Evolutionary conservation across 2,113 vertebrate genomes (phyloP).

Genomic region (Apeltes quadracus): DNA sequence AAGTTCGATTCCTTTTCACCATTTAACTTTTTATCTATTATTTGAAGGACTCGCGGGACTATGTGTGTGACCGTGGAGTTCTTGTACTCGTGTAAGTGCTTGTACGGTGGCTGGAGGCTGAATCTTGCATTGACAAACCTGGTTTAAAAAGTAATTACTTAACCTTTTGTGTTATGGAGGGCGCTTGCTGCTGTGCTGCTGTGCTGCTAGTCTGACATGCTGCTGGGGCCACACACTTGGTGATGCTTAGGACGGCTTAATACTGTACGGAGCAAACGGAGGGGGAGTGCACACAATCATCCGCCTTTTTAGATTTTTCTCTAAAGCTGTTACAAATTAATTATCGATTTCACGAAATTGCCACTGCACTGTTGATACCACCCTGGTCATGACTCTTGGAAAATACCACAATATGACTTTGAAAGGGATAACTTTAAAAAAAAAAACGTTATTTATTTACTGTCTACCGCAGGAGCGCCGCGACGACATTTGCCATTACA

Average conservation of each 20-base stretch:
- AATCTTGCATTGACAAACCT: no score
- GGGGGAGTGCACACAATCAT: not conserved
- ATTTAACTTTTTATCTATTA: not conserved
- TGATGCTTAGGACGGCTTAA: not conserved
- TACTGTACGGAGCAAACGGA: not conserved
- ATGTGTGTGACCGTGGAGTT: no score
- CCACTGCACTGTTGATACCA: not conserved
- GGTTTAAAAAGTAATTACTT: no score
- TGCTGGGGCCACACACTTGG: not conserved
- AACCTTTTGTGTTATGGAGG: not conserved
- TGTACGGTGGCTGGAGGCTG: no score
- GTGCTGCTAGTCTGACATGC: not conserved
- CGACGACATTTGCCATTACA: not conserved
- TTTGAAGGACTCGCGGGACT: not conserved
- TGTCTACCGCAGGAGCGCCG: not conserved
- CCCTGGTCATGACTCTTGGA: not conserved
- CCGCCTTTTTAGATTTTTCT: not conserved
- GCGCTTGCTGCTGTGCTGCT: not conserved
- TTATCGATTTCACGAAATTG: not conserved
- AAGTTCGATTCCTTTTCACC: not conserved
- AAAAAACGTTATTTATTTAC: not conserved
- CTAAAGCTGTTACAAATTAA: not conserved
- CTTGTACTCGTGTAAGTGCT: no score
- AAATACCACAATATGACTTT: conserved; percentile 14
- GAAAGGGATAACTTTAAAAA: not conserved